Evolutionary conservation across 2,797 vertebrate genomes (phyloP).

Genomic region (Trichosurus vulpecula): DNA sequence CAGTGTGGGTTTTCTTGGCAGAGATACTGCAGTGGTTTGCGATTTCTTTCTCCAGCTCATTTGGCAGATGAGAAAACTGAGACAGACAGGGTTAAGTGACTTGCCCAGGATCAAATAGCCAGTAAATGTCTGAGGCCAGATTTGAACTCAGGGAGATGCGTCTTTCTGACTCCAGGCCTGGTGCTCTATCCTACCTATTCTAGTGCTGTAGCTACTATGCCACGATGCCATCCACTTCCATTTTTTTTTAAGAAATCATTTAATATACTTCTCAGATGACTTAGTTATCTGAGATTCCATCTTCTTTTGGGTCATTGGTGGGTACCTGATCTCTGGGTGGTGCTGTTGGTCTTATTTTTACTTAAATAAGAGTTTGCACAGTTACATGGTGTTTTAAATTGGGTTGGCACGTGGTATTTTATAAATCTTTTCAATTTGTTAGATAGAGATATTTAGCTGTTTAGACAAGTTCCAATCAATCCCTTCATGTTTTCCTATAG

Average conservation of each 20-base stretch:
- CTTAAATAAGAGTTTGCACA: not conserved
- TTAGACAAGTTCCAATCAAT: not conserved
- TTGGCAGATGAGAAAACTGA: not conserved
- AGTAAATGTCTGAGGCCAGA: not conserved
- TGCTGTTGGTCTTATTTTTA: not conserved
- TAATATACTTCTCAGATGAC: not conserved
- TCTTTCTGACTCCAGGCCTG: not conserved
- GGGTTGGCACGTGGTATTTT: not conserved
- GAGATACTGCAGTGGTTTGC: not conserved
- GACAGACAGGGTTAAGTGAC: not conserved
- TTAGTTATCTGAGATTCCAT: not conserved
- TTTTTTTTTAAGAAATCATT: not conserved
- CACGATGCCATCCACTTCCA: not conserved
- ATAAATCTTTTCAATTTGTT: not conserved
- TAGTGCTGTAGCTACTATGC: not conserved
- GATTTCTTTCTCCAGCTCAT: not conserved
- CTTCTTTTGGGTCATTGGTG: not conserved
- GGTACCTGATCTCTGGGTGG: not conserved
- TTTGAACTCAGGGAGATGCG: not conserved
- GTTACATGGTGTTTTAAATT: not conserved
- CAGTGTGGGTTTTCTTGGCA: not conserved
- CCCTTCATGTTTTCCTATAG: not conserved
- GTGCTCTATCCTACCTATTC: not conserved
- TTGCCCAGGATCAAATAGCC: not conserved
- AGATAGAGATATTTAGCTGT: not conserved